These are phyloP conservation scores for Alethe castanea DNA, from an alignment of 2,113 vertebrate genomes.

Conservation along the genomic window DNA sequence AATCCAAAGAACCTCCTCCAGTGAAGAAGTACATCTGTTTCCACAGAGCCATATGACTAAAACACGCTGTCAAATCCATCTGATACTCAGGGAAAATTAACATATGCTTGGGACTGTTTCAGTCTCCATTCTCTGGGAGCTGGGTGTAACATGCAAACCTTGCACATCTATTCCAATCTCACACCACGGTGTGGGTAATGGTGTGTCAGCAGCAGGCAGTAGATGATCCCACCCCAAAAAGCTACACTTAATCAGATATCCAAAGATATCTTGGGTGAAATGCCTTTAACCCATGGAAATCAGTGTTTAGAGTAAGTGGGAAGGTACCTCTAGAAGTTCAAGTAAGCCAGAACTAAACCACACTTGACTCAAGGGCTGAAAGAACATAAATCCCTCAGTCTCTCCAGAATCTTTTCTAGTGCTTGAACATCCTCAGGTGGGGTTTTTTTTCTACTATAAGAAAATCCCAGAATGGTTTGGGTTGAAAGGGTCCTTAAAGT, in stretches of 20 bases:
- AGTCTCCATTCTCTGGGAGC: not conserved
- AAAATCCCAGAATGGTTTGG: not conserved
- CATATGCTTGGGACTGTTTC: not conserved
- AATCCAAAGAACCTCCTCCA: not conserved
- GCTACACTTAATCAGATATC: not conserved
- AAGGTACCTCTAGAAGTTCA: not conserved
- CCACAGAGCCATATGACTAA: not conserved
- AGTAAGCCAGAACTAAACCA: not conserved
- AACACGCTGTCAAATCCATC: not conserved
- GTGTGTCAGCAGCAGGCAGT: not conserved
- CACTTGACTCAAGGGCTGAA: not conserved
- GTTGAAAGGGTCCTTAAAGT: not conserved
- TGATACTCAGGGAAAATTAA: not conserved
- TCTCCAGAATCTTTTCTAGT: not conserved
- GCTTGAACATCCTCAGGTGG: not conserved
- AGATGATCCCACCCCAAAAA: not conserved
- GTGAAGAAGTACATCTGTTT: not conserved
- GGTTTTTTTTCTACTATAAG: not conserved
- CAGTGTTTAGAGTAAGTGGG: not conserved
- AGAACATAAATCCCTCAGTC: not conserved
- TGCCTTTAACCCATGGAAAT: not conserved
- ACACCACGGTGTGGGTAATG: fast-evolving
- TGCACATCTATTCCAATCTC: not conserved
- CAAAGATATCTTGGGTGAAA: not conserved
- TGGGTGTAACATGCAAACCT: not conserved